These are phyloP conservation scores for Pterocles burchelli DNA, from an alignment of 2,113 vertebrate species.

Conservation along the genomic window DNA sequence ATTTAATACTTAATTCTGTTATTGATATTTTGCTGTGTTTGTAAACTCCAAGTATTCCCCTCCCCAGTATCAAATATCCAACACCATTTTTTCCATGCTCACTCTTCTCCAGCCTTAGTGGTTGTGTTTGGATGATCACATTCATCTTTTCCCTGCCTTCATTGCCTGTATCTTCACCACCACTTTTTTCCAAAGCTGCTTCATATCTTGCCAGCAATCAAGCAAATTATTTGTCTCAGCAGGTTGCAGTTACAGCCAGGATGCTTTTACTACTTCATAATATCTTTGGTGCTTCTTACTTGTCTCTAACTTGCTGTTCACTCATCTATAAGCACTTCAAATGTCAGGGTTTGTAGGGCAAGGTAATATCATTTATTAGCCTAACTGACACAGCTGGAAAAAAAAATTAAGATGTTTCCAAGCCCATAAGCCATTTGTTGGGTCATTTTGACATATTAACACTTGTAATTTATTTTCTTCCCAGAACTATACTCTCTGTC, in stretches of 20 bases:
- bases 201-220: neutral
- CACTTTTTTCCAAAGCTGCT: neutral
- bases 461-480: neutral
- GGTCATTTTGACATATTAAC: neutral
- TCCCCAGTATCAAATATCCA: neutral
- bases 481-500: neutral
- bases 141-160: neutral
- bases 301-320: constrained; percentile 4
- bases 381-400: neutral
- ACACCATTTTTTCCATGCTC: neutral
- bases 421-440: neutral
- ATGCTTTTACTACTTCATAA: neutral
- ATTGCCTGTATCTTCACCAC: neutral
- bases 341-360: neutral
- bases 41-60: neutral
- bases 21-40: neutral
- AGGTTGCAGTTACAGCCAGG: neutral
- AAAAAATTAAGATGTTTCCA: neutral
- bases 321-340: neutral
- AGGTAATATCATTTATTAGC: neutral
- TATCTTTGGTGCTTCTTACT: neutral
- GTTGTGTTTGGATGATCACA: neutral
- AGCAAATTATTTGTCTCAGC: neutral
- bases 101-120: neutral
- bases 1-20: neutral